Conservation (phyloP, 2,797 vertebrate genomes). For the Sebastes matsubarae region DNA sequence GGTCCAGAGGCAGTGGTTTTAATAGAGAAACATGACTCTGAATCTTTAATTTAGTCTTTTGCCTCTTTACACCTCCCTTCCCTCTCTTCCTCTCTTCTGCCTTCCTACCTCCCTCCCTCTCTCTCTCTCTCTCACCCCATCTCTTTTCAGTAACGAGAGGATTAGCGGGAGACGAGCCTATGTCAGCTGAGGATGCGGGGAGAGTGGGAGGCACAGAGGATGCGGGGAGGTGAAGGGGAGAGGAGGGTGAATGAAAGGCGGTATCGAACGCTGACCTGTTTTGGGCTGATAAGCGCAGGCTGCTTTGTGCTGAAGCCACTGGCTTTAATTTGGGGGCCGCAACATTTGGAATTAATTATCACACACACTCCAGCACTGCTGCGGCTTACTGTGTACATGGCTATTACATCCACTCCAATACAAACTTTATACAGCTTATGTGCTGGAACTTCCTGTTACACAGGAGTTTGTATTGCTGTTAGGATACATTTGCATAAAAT, state of each 20-base stretch:
- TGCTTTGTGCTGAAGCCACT: constrained; percentile 79
- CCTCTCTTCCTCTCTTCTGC: constrained; percentile 5
- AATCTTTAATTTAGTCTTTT: constrained; percentile 61
- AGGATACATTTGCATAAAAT: constrained; percentile 54
- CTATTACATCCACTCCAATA: constrained; percentile 69
- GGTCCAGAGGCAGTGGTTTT: constrained; percentile 53
- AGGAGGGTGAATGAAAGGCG: constrained; percentile 77
- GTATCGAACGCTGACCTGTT: constrained; percentile 86
- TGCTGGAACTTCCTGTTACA: constrained; percentile 55
- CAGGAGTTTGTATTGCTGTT: constrained; percentile 42
- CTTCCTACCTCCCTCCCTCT: constrained; percentile 3
- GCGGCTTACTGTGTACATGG: constrained; percentile 69
- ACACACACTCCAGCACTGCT: constrained; percentile 69
- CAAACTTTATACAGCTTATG: constrained; percentile 71
- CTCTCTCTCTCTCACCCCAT: constrained; percentile 43
- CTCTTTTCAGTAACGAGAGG: constrained; percentile 82
- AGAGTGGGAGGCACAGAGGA: constrained; percentile 64
- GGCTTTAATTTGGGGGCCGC: constrained; percentile 81
- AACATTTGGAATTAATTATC: constrained; percentile 86
- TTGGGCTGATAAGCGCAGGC: constrained; percentile 82
- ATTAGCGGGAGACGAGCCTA: constrained; percentile 79
- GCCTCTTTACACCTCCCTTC: constrained; percentile 31
- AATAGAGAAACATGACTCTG: constrained; percentile 62
- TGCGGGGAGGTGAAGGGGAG: constrained; percentile 66
- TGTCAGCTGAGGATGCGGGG: constrained; percentile 75